Evolutionary conservation across 2,797 vertebrate genomes (phyloP), one percentile per base, ranked within the genome.

Genomic region (Zenarchopterus dispar): DNA sequence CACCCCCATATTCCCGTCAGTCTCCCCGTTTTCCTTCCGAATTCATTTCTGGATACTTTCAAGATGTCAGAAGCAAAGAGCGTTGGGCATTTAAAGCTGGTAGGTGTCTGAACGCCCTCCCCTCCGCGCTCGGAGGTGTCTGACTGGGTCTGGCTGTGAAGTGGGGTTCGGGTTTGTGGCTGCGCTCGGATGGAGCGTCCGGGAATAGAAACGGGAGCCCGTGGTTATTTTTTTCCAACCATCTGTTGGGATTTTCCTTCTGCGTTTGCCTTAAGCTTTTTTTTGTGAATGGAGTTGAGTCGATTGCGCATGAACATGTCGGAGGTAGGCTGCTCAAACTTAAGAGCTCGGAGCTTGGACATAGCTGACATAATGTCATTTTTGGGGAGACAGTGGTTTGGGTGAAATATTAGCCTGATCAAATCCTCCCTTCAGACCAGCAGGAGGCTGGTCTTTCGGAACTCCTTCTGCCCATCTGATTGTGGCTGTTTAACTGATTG

Each of bases 11-110:
- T 87, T 75, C 19, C 16, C 6, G 10, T 22, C 18, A 5, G 41
- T 1, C 21, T n/a, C 10, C 8, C 5, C 24, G 36, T 41, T 19
- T 55, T 41, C 17, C 41, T 62, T 63, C 33, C 66, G 73, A 83
- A 66, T 86, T 87, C 26, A 61, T 78, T 78, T 45, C 61, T 48
- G 70, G 56, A 82, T 78, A 73, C 72, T 87, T 91, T 87, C 93
- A 94, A 92, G 87, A 94, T 94, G 94, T 91, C 93, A 91, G 87
- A 89, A 65, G 88, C 91, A 83, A 85, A 85, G 88, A 84, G 75
- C 67, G 81, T 52, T 82, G 86, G 90, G 81, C 89, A 81, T 78
- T 75, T 86, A 86, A 88, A 92, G 93, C 93, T 94, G 93, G 93
- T 94, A 93, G 80, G 93, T 94, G 86, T 85, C 83, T 76, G 80